Evolutionary conservation across 2,888 invertebrate genomes (phyloP).

Genomic region (Embidobia sp.): DNA sequence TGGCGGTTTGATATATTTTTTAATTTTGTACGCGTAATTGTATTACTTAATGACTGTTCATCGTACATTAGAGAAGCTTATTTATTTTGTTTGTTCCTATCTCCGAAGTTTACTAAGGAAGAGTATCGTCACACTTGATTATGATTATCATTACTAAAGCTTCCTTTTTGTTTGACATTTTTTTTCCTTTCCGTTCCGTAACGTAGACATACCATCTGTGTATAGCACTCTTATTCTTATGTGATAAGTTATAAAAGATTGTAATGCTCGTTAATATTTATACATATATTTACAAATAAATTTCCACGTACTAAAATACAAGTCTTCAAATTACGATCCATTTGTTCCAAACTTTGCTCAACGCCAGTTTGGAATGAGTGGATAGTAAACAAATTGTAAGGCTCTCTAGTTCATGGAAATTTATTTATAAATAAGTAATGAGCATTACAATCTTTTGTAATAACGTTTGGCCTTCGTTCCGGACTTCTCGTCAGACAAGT

Average conservation of each 20-base stretch:
- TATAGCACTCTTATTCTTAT: conserved; percentile 79
- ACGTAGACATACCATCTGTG: conserved; percentile 71
- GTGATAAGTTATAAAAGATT: conserved; percentile 79
- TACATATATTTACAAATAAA: too few species aligned
- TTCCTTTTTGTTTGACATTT: conserved; percentile 59
- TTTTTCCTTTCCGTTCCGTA: conserved; percentile 23
- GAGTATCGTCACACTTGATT: conserved; percentile 69
- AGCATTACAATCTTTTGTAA: conserved; percentile 74
- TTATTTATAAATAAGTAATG: conserved; percentile 73
- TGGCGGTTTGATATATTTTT: conserved; percentile 77
- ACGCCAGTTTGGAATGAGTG: conserved; percentile 44
- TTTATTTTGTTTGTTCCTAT: conserved; percentile 81
- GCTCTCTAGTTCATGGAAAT: conserved; percentile 35
- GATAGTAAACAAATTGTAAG: conserved; percentile 36
- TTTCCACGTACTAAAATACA: too few species aligned
- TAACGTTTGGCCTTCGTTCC: conserved; percentile 71
- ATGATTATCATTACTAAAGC: conserved; percentile 60
- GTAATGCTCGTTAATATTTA: neutral
- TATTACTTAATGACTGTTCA: conserved; percentile 77
- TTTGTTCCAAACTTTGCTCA: neutral
- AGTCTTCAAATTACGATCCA: too few species aligned
- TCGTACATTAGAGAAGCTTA: conserved; percentile 73
- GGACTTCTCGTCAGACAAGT: conserved; percentile 70
- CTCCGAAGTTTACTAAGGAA: conserved; percentile 75
- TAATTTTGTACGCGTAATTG: conserved; percentile 80